Percentiles rank a stretch among this genome's conserved stretches.
Conservation (phyloP, 2,888 invertebrate genomes). For the Heliconius aoede region DNA sequence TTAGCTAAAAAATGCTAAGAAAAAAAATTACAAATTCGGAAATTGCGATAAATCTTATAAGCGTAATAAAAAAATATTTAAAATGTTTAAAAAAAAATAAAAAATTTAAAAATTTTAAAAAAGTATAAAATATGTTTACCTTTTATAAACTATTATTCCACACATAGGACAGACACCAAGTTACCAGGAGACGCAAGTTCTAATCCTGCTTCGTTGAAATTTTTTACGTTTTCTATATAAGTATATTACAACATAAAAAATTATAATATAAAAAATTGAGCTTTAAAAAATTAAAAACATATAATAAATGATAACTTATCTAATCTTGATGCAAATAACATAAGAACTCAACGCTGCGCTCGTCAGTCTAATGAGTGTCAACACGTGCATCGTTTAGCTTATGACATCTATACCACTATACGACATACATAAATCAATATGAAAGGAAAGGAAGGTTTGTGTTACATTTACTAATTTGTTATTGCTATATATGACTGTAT, state of each 20-base stretch:
- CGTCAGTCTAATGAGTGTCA: conserved; percentile 22
- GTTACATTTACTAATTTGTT: neutral
- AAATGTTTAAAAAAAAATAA: too few relatives aligned
- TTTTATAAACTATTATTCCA: too few relatives aligned
- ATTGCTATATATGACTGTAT: neutral
- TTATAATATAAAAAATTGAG: neutral
- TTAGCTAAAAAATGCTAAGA: too few relatives aligned
- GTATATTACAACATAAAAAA: neutral
- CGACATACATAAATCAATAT: conserved; percentile 11
- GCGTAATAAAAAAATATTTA: too few relatives aligned
- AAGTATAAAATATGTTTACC: too few relatives aligned
- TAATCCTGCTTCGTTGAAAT: too few relatives aligned
- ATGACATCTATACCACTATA: conserved; percentile 18
- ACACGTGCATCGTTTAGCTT: conserved; percentile 24
- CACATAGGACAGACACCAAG: too few relatives aligned
- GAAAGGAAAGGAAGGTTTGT: conserved; percentile 1
- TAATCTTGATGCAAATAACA: conserved; percentile 14
- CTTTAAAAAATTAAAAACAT: neutral
- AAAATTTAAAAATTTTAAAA: too few relatives aligned
- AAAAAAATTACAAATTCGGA: too few relatives aligned
- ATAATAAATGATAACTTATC: conserved; percentile 1
- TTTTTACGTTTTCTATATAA: too few relatives aligned
- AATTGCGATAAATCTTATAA: too few relatives aligned
- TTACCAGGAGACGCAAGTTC: too few relatives aligned
- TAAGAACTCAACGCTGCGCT: conserved; percentile 10